These are phyloP conservation scores for Trichogramma dendrolimi DNA, from an alignment of 2,888 invertebrate genomes.

Conservation along the genomic window DNA sequence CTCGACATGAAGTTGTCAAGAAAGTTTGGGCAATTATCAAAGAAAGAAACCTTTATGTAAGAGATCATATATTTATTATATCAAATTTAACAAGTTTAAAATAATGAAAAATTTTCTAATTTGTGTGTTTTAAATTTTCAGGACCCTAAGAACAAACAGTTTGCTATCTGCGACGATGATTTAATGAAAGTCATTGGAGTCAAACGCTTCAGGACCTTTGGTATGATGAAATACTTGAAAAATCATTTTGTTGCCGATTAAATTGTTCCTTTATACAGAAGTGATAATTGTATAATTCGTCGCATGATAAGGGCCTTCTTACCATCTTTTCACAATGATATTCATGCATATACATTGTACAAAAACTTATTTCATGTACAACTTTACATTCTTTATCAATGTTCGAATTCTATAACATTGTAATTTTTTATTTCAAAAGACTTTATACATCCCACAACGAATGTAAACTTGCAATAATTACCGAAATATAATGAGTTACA, in stretches of 20 bases:
- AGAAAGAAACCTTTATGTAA: conserved; percentile 74
- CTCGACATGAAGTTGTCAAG: conserved; percentile 86
- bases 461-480: too few relatives aligned
- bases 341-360: too few relatives aligned
- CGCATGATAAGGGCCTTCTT: conserved; percentile 30
- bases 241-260: conserved; percentile 72
- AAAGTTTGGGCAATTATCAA: conserved; percentile 87
- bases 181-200: conserved; percentile 84
- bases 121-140: conserved; percentile 41
- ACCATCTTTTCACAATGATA: too few relatives aligned
- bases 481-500: too few relatives aligned
- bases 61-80: conserved; percentile 33
- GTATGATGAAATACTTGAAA: conserved; percentile 95
- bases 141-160: conserved; percentile 94
- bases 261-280: conserved; percentile 38
- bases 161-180: conserved; percentile 89
- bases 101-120: conserved; percentile 2
- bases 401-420: too few relatives aligned
- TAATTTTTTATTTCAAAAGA: too few relatives aligned
- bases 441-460: too few relatives aligned
- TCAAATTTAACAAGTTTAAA: not conserved
- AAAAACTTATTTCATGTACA: too few relatives aligned
- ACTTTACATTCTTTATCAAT: too few relatives aligned
- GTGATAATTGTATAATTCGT: conserved; percentile 28
- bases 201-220: conserved; percentile 90